Base-by-base conservation (phyloP, 2,888 invertebrate genomes). In the Orchestes rusci region DNA sequence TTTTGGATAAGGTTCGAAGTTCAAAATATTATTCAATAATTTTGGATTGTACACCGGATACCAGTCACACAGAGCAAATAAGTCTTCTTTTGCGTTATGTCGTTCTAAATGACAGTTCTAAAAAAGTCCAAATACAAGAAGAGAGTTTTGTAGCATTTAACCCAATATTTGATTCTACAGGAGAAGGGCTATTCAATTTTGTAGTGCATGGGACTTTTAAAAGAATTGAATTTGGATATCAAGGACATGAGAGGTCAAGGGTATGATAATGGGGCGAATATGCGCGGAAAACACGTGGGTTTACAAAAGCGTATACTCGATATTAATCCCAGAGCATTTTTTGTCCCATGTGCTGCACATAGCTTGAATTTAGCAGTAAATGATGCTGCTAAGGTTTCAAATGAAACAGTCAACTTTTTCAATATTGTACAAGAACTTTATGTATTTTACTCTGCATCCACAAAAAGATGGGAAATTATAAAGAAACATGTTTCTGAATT, bases 41-140 rank as follows among this genome's bases (percentile, higher is more conserved):
- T 41, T 29, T 48, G 13, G 50, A 48, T 32, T 48, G 45, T 31
- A 44, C 49, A 8, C 53, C 56, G 36, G 62, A 62, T 51, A 48
- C 59, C 40, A 54, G 54, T 50, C 58, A 60, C 42, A 44, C 52
- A 34, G 59, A 60, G 50, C 60, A 63, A 51, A 51, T 63, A 51
- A 56, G 58, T 40, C 38, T 59, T 43, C 58, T 55, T 45, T 49
- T 63, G 48, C 50, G 43, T 23, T 52, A 31, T 43, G 33, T 13
- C 32, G 36, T 8, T 4, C 16, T 33, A 15, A 33, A 16, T 33
- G 5, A 33, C 4, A 17, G 12, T 48, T 39, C 42, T 33, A 35
- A 51, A 44, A 50, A 51, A 38, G 52, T 40, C 40, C 51, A 54
- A 18, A 46, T 52, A 23, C 29, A 39, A 42, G n/a, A 38, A 44